These are phyloP conservation scores for Notothenia coriiceps DNA, from an alignment of 2,113 vertebrate species.

Conservation along the genomic window DNA sequence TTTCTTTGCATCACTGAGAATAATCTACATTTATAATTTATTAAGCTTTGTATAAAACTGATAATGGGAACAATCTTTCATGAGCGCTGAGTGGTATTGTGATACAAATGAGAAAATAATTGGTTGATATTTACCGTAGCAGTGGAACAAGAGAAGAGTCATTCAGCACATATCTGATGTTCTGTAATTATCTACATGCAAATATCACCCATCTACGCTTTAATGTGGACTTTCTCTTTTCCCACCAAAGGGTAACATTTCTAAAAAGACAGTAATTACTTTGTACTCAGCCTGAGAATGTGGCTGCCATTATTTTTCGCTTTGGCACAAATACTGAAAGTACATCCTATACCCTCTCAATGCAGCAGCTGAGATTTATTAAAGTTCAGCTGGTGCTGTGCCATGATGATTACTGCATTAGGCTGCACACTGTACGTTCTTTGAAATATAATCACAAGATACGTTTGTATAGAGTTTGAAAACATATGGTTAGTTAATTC, in stretches of 20 bases:
- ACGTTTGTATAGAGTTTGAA: slow-evolving; percentile 22
- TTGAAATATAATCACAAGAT: slow-evolving; percentile 28
- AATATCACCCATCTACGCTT: slow-evolving; percentile 70
- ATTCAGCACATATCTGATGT: slow-evolving; percentile 43
- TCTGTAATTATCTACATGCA: slow-evolving; percentile 67
- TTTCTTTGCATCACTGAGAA: background rate
- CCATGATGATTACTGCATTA: slow-evolving; percentile 6
- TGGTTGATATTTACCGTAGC: slow-evolving; percentile 54
- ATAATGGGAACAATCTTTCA: slow-evolving; percentile 25
- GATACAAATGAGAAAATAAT: slow-evolving; percentile 53
- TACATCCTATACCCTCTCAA: slow-evolving; percentile 33
- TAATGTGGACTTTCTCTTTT: slow-evolving; percentile 53
- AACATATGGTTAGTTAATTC: slow-evolving; percentile 45
- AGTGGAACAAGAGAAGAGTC: slow-evolving; percentile 30
- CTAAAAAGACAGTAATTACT: slow-evolving; percentile 73
- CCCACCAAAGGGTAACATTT: slow-evolving; percentile 64
- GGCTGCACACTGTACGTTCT: slow-evolving; percentile 11
- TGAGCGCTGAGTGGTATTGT: slow-evolving; percentile 18
- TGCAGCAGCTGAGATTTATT: slow-evolving; percentile 67
- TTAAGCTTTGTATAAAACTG: slow-evolving; percentile 11
- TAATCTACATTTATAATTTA: slow-evolving; percentile 14
- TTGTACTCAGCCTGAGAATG: slow-evolving; percentile 49
- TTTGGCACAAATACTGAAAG: slow-evolving; percentile 48
- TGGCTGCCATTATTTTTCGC: slow-evolving; percentile 64
- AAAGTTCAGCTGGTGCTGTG: slow-evolving; percentile 57